phyloP scores from a whole-genome alignment of 1,140 invertebrate species.

The Drepana arcuata region DNA sequence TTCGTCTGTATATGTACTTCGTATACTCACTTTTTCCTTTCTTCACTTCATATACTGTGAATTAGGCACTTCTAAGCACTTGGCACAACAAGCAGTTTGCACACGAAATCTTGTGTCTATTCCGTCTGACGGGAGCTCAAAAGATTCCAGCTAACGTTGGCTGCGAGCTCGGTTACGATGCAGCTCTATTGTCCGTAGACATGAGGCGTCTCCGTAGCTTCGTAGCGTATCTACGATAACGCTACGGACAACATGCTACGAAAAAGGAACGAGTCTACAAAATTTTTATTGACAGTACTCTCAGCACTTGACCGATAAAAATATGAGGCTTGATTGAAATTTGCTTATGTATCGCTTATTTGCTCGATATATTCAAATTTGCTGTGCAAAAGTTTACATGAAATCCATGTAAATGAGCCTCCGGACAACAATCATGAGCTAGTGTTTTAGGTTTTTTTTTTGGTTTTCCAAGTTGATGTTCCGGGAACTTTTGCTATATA shows the following conservation, averaged over 20 bases:
- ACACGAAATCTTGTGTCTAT: constrained; percentile 25
- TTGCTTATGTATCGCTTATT: too few relatives aligned
- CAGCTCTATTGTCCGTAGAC: constrained; percentile 31
- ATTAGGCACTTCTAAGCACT: constrained; percentile 20
- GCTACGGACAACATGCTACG: constrained; percentile 9
- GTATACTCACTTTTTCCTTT: too few relatives aligned
- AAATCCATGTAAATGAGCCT: too few relatives aligned
- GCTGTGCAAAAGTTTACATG: too few relatives aligned
- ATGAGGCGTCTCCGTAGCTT: constrained; percentile 19
- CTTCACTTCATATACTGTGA: too few relatives aligned
- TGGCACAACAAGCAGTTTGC: constrained; percentile 17
- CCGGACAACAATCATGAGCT: too few relatives aligned
- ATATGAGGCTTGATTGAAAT: too few relatives aligned
- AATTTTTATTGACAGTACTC: neutral
- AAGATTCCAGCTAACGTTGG: constrained; percentile 25
- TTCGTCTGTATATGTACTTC: too few relatives aligned
- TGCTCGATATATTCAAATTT: too few relatives aligned
- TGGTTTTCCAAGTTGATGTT: too few relatives aligned
- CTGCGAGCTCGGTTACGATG: constrained; percentile 21
- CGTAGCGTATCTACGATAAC: constrained; percentile 12
- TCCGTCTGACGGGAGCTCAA: constrained; percentile 29
- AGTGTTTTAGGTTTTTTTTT: too few relatives aligned
- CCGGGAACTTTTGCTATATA: too few relatives aligned
- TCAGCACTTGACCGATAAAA: constrained; percentile 1
- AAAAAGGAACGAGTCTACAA: neutral